Evolutionary conservation across 2,888 invertebrate species (phyloP).

Genomic region (Rotaria magnacalcarata): DNA sequence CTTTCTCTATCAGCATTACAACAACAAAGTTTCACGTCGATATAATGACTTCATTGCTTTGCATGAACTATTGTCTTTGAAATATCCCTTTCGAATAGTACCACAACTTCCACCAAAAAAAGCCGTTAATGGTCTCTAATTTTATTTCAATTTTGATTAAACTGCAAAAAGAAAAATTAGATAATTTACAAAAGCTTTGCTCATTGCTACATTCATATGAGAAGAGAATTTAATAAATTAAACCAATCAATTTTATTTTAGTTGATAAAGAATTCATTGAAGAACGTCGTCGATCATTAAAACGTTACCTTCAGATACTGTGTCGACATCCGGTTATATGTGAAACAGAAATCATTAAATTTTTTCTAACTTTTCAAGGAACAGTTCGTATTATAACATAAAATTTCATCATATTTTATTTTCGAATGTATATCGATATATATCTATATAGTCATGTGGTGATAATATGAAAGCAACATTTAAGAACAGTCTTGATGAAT

Average conservation of each 20-base stretch:
- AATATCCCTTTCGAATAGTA: slow-evolving; percentile 59
- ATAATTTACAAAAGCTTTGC: no score
- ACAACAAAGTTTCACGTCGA: slow-evolving; percentile 55
- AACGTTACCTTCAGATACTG: slow-evolving; percentile 57
- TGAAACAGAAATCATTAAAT: slow-evolving; percentile 57
- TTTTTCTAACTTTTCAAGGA: slow-evolving; percentile 59
- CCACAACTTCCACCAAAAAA: slow-evolving; percentile 60
- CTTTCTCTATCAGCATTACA: slow-evolving; percentile 50
- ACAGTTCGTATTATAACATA: slow-evolving; percentile 52
- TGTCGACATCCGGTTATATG: slow-evolving; percentile 58
- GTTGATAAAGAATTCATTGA: slow-evolving; percentile 60
- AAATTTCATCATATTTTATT: not conserved
- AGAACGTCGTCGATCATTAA: slow-evolving; percentile 55
- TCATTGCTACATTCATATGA: no score
- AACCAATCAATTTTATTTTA: slow-evolving; percentile 47
- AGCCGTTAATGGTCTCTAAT: slow-evolving; percentile 54
- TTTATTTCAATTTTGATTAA: slow-evolving; percentile 36
- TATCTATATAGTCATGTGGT: not conserved
- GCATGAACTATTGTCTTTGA: slow-evolving; percentile 56
- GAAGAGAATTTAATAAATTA: no score
- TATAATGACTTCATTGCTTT: slow-evolving; percentile 60
- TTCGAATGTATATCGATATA: not conserved
- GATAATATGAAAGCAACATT: slow-evolving; percentile 31
- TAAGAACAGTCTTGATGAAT: not conserved
- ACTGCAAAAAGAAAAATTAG: not conserved